These are phyloP conservation scores for Gnathonemus longibarbis DNA, from an alignment of 2,113 vertebrate genomes.

Conservation along the genomic window DNA sequence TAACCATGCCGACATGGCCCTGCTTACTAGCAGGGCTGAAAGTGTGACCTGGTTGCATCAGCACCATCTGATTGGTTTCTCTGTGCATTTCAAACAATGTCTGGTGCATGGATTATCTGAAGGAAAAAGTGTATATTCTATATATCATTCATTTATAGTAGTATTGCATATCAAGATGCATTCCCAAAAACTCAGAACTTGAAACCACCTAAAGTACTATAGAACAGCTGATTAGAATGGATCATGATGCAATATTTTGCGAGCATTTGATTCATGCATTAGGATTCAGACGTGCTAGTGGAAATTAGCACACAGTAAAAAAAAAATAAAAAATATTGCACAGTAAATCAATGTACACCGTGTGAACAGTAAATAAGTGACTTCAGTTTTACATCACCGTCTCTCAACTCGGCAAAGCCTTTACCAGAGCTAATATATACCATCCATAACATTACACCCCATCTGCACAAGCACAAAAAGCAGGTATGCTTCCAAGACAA, in stretches of 20 bases:
- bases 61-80: background rate
- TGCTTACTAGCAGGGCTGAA: background rate
- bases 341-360: background rate
- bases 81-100: background rate
- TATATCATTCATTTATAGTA: background rate
- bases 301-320: background rate
- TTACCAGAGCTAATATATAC: background rate
- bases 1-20: background rate
- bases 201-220: background rate
- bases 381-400: no score
- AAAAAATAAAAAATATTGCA: background rate
- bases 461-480: background rate
- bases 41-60: background rate
- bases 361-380: no score
- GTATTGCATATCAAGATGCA: background rate
- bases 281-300: background rate
- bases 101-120: background rate
- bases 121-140: background rate
- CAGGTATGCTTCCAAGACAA: background rate
- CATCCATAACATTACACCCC: background rate
- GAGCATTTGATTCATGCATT: background rate
- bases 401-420: background rate
- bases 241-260: background rate
- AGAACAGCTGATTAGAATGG: background rate
- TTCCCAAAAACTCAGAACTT: background rate